Percentiles rank a stretch among this genome's conserved stretches.
These are phyloP conservation scores for Cerceris rybyensis DNA, from an alignment of 2,888 invertebrate species.

Conservation along the genomic window DNA sequence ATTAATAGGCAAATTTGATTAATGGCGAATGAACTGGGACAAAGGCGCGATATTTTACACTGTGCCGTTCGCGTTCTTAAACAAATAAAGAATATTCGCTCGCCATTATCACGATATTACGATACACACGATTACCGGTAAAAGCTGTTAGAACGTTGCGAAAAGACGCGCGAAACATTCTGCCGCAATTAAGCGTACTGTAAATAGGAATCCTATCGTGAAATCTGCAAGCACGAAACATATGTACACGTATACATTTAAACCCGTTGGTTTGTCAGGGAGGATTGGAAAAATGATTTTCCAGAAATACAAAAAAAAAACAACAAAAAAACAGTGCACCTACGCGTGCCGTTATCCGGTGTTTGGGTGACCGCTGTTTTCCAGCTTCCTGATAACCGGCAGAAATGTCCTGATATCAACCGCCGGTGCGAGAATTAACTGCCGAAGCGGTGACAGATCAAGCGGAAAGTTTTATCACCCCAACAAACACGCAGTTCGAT, in stretches of 20 bases:
- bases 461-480: slow-evolving; percentile 58
- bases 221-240: too few species aligned
- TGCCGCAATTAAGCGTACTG: too few species aligned
- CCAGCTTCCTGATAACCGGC: slow-evolving; percentile 52
- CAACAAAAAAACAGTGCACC: slow-evolving; percentile 40
- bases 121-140: neutral
- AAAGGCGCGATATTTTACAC: neutral
- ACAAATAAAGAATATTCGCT: neutral
- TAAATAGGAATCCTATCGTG: too few species aligned
- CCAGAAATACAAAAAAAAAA: slow-evolving; percentile 25
- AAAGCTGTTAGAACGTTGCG: too few species aligned
- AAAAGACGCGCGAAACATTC: too few species aligned
- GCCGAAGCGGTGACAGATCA: slow-evolving; percentile 57
- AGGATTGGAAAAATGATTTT: slow-evolving; percentile 55
- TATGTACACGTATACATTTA: neutral
- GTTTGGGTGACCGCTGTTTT: slow-evolving; percentile 50
- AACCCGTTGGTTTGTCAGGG: slow-evolving; percentile 18
- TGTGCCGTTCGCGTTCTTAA: neutral
- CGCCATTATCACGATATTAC: neutral
- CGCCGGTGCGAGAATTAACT: slow-evolving; percentile 53
- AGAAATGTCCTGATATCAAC: slow-evolving; percentile 43
- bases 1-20: slow-evolving; percentile 33
- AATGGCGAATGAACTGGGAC: neutral
- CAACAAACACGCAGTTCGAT: slow-evolving; percentile 25
- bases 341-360: slow-evolving; percentile 22